Base-by-base conservation (phyloP, 2,797 vertebrate genomes). In the Mastacembelus armatus region DNA sequence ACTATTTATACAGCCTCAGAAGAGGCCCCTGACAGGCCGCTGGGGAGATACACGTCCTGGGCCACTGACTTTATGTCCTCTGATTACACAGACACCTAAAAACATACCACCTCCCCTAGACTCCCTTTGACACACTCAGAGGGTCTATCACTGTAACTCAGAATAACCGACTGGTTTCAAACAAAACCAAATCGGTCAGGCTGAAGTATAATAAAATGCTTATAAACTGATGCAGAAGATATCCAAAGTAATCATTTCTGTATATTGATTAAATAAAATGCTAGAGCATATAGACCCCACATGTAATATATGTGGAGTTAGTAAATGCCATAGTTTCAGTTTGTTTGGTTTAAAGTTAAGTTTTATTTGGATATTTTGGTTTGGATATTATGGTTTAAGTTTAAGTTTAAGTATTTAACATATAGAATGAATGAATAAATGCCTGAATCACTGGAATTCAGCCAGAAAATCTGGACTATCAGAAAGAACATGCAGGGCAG, bases 1-100 rank as follows among this genome's bases (percentile, higher is more conserved):
- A 88, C 93, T 94, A 94, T 94, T 94, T 92, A 94, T 94, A 94
- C 83, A 89, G 76, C 45, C 45, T 10, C 77, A 74, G 81, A 78
- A 65, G 87, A 91, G 91, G 89, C 86, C 81, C 83, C 77, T 81
- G 78, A 54, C 61, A 69, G 58, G 51, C 68, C 60, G 24, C 35
- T 33, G 73, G 47, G 73, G 64, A 63, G 71, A 76, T 60, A 64
- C 50, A 47, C 43, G 40, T 71, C 82, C 66, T 43, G 62, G 52
- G 38, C 21, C 39, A 5, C 62, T 14, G 32, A 30, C 71, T 67
- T 71, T 61, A 63, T 64, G 60, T 43, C 51, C 47, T 71, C 60
- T 75, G 36, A 68, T 66, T 73, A 71, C 66, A 73, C 58, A 79
- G 63, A 81, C 16, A 58, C 47, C 55, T 47, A 15, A 75, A 77